Evolutionary conservation across 2,888 invertebrate species (phyloP).

Genomic region (Caenorhabditis doughertyi): DNA sequence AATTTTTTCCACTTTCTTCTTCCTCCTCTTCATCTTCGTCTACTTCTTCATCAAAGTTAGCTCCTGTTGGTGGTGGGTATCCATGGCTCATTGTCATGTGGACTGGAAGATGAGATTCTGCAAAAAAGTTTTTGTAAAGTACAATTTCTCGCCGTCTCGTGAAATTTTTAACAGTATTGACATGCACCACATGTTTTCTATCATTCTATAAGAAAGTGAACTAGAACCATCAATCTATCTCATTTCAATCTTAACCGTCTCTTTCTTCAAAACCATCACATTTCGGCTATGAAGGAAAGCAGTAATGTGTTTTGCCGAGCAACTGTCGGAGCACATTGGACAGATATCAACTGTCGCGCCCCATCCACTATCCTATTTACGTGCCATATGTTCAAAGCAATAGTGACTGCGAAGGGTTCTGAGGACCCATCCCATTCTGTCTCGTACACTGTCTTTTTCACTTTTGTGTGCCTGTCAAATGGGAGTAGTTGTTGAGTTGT

Average conservation of each 20-base stretch:
- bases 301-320: conserved; percentile 64
- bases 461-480: conserved; percentile 26
- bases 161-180: no score
- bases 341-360: conserved; percentile 67
- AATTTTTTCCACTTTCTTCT: no score
- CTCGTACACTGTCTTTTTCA: conserved; percentile 55
- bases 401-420: neutral
- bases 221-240: conserved; percentile 4
- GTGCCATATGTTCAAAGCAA: conserved; percentile 63
- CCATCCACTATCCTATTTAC: conserved; percentile 63
- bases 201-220: neutral
- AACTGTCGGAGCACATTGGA: conserved; percentile 61
- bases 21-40: neutral
- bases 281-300: conserved; percentile 18
- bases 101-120: conserved; percentile 72
- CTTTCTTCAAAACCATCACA: conserved; percentile 29
- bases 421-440: conserved; percentile 47
- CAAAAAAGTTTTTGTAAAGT: no score
- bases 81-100: conserved; percentile 78
- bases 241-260: conserved; percentile 40
- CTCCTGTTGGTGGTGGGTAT: conserved; percentile 69
- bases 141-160: no score
- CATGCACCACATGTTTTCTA: conserved; percentile 36
- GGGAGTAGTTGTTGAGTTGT: neutral
- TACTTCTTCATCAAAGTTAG: conserved; percentile 48